Evolutionary conservation across 2,888 invertebrate species (phyloP), one percentile per base, ranked within the genome.

Genomic region (Lymantria monacha): DNA sequence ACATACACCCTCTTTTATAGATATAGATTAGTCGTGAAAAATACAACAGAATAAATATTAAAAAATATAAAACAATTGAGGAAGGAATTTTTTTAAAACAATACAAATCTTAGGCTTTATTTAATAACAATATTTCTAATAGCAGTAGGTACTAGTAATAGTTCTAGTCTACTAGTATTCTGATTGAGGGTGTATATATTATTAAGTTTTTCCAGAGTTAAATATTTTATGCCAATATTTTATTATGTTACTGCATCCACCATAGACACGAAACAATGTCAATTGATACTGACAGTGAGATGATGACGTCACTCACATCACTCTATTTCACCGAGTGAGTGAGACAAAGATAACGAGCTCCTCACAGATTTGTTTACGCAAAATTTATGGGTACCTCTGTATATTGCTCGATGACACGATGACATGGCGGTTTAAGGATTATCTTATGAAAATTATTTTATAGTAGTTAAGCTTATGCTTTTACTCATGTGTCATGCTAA

Each of bases 261-360:
- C 46, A 52, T 51, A 58, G 56, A 61, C 54, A 68, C 70, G 60
- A 66, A 79, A 77, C 76, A 80, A 75, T 79, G 76, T 77, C 79
- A 79, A 76, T 79, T 66, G 72, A 73, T 69, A 64, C 51, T 71
- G 69, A 70, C 71, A 68, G 73, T 64, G 68, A 74, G 73, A 82
- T 76, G 85, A 85, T 83, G 85, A 85, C 82, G 79, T 84, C 80
- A 80, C 75, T 71, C 78, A 78, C 75, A 79, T 80, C 76, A 76
- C 66, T 61, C 50, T 42, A 57, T 49, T 54, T 53, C 51, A 53
- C 54, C 63, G 46, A n/a, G 44, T 33, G 51, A 57, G 55, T 69
- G 68, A 76, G 72, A 81, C 76, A 76, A 78, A 74, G 76, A 77
- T 79, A 79, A 81, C 79, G 75, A 81, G 75, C 72, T 61, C 63